Evolutionary conservation across 2,888 invertebrate species (phyloP), one percentile per base, ranked within the genome.

Genomic region (Fragum whitleyi): DNA sequence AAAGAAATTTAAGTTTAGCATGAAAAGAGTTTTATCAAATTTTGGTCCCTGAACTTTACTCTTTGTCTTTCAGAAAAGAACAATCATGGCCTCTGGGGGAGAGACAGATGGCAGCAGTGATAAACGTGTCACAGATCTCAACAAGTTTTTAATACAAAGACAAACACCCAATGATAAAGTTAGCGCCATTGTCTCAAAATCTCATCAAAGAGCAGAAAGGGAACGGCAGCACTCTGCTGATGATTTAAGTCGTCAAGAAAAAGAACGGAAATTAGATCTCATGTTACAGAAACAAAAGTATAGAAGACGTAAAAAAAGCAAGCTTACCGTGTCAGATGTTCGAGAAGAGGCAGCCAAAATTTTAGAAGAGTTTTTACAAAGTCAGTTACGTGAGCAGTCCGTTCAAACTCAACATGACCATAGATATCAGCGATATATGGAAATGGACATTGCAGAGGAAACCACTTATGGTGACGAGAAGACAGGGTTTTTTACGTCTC

Each of bases 351-450:
- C 90, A 29, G 87, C 85, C 16, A 85, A 81, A 62, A 91, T 91
- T 42, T 72, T 91, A 39, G 91, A 91, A 29, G 87, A 91, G 73
- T 88, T 91, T 79, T 76, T 91, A 16, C 83, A 87, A 65, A 77
- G 81, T 51, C 88, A 86, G 47, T 57, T 88, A 36, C 77, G 83
- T 1, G 61, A 72, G 36, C 77, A 77, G 19, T 71, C 74, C 11
- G 55, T 81, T 42, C 77, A 77, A 26, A 81, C 81, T 16, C 74
- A 21, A 26, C 77, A 78, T 32, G 77, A 79, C 16, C 59, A 57
- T 19, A 21, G n/a, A 36, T 85, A 85, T 39, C 80, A 85, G 62
- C 59, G 82, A 21, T 73, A 70, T 47, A 78, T 80, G 23, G 85
- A 85, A 42, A 36, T 82, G 16, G 65, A 75, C 55, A 76, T 82